Evolutionary conservation across 1,140 invertebrate genomes (phyloP).

Genomic region (Tetraneura akinire): DNA sequence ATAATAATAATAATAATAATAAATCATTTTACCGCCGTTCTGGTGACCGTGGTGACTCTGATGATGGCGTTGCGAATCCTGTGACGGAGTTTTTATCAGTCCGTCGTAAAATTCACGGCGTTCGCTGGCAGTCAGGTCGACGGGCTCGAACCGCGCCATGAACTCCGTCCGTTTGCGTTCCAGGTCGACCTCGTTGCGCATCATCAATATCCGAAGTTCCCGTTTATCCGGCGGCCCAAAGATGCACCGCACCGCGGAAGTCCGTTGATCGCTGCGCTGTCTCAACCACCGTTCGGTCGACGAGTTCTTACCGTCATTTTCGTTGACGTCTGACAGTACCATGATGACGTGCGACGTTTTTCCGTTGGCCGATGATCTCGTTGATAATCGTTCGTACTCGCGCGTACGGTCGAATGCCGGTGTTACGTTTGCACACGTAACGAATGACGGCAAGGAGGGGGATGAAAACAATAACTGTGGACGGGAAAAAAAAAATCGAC

Average conservation of each 20-base stretch:
- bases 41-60: not conserved
- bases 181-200: constrained; percentile 35
- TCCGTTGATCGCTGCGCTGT: constrained; percentile 27
- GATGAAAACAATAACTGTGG: too few relatives aligned
- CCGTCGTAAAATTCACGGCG: constrained; percentile 25
- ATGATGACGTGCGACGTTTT: not conserved
- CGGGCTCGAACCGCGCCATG: constrained; percentile 34
- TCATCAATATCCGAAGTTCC: constrained; percentile 7
- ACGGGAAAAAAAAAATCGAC: not conserved
- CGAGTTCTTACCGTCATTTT: not conserved
- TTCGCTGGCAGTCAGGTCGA: constrained; percentile 17
- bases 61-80: not conserved
- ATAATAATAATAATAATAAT: too few relatives aligned
- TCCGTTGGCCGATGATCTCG: not conserved
- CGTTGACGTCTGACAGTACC: constrained; percentile 36
- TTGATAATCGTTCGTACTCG: not conserved
- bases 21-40: not conserved
- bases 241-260: constrained; percentile 29
- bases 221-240: constrained; percentile 41
- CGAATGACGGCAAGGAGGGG: not conserved
- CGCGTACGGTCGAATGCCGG: not conserved
- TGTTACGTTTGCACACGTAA: not conserved
- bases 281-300: constrained; percentile 35
- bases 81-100: not conserved
- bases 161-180: constrained; percentile 34